Percentiles rank a stretch among this genome's conserved stretches.
These are phyloP conservation scores for Acrossocheilus fasciatus DNA, from an alignment of 2,797 vertebrate species.

Conservation along the genomic window DNA sequence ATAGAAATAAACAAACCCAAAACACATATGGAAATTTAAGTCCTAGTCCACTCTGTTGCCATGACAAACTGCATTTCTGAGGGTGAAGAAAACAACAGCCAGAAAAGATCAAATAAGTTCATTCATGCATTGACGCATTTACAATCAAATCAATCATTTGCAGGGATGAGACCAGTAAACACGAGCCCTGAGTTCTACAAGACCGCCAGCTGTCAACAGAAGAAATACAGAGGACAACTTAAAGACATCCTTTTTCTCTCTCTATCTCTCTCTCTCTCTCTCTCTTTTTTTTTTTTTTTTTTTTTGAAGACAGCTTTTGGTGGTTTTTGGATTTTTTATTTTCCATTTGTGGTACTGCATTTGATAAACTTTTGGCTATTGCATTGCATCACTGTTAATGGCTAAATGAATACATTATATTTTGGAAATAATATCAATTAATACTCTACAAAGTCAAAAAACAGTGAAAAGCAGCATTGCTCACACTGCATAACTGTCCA, in stretches of 20 bases:
- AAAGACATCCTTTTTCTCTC: no score
- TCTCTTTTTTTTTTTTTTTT: not conserved
- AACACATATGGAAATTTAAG: not conserved
- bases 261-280: no score
- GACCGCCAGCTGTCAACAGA: not conserved
- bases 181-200: not conserved
- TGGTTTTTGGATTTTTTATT: not conserved
- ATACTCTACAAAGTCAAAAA: not conserved
- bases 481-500: not conserved
- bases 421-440: not conserved
- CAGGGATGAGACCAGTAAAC: not conserved
- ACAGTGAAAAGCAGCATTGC: not conserved
- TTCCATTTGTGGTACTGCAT: not conserved
- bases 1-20: not conserved
- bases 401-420: not conserved
- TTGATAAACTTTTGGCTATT: not conserved
- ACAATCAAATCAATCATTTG: not conserved
- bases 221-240: not conserved
- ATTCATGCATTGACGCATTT: not conserved
- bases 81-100: not conserved
- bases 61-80: not conserved
- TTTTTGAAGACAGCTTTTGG: not conserved
- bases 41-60: not conserved
- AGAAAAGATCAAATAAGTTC: not conserved
- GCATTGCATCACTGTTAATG: not conserved